Conservation (phyloP, 2,113 vertebrate genomes). For the Callopanchax toddi region DNA sequence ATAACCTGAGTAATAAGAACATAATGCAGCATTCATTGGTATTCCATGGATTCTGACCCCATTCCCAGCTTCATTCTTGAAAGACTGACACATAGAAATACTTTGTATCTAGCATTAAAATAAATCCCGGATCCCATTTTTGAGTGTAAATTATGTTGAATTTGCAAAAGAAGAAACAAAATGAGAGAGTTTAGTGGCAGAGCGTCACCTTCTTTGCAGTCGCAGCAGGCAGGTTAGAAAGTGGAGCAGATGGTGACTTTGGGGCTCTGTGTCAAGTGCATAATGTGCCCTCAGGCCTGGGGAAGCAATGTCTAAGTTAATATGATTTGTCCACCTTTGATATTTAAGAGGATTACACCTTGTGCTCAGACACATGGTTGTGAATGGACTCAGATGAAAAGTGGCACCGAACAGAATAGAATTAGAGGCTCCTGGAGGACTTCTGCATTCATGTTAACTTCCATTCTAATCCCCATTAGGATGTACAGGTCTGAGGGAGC, state of each 20-base stretch:
- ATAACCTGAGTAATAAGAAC: constrained; percentile 63
- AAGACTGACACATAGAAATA: no score
- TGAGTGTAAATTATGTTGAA: not conserved
- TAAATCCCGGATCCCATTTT: not conserved
- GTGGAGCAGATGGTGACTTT: constrained; percentile 74
- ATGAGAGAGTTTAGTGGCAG: not conserved
- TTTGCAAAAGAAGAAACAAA: not conserved
- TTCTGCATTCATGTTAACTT: constrained; percentile 82
- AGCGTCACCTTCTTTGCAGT: constrained; percentile 4
- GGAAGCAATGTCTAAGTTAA: constrained; percentile 77
- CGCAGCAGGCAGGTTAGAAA: constrained; percentile 66
- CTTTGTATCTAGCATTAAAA: not conserved
- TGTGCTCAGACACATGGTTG: constrained; percentile 75
- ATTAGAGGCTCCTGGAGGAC: constrained; percentile 77
- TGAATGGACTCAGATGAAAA: constrained; percentile 74
- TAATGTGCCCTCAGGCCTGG: constrained; percentile 57
- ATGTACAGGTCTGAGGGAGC: constrained; percentile 79
- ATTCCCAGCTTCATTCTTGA: not conserved
- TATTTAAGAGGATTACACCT: constrained; percentile 83
- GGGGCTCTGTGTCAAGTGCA: constrained; percentile 63
- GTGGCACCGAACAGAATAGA: constrained; percentile 76
- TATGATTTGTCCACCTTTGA: constrained; percentile 83
- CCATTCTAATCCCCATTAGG: constrained; percentile 83
- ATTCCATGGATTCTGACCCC: not conserved
- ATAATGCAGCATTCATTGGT: not conserved